Percentiles rank a stretch among this genome's conserved stretches.
These are phyloP conservation scores for Catostomus latipinnis DNA, from an alignment of 2,797 vertebrate genomes.

Conservation along the genomic window DNA sequence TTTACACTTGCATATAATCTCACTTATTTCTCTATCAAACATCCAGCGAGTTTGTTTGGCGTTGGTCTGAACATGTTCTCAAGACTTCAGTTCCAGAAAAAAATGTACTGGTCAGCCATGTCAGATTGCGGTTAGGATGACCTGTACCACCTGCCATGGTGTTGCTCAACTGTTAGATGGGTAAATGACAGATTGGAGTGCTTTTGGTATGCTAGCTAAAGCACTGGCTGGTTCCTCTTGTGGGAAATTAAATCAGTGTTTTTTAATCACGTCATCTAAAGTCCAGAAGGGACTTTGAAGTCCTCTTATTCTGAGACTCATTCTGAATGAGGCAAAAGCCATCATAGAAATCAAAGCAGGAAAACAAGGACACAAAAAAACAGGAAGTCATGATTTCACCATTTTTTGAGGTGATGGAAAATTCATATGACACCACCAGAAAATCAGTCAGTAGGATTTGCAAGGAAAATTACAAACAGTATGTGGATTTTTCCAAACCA, in stretches of 20 bases:
- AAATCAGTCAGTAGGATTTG: neutral
- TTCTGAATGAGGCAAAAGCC: neutral
- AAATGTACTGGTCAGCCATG: constrained; percentile 1
- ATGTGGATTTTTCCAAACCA: constrained; percentile 1
- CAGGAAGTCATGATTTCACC: constrained; percentile 3
- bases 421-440: neutral
- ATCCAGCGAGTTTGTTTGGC: constrained; percentile 14
- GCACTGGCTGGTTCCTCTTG: constrained; percentile 24
- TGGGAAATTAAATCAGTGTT: constrained; percentile 35
- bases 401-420: constrained; percentile 14
- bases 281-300: constrained; percentile 21
- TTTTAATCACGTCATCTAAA: constrained; percentile 21
- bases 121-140: constrained; percentile 31
- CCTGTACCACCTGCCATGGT: constrained; percentile 38
- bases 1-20: constrained; percentile 37
- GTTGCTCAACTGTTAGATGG: constrained; percentile 19
- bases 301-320: constrained; percentile 19
- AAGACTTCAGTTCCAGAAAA: constrained; percentile 33
- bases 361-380: neutral
- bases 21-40: constrained; percentile 1
- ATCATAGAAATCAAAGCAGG: constrained; percentile 9
- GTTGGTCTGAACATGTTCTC: constrained; percentile 4
- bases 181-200: constrained; percentile 34
- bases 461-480: neutral
- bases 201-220: constrained; percentile 11